Evolutionary conservation across 2,797 vertebrate genomes (phyloP).

Genomic region (Ctenochaetus hawaiiensis): DNA sequence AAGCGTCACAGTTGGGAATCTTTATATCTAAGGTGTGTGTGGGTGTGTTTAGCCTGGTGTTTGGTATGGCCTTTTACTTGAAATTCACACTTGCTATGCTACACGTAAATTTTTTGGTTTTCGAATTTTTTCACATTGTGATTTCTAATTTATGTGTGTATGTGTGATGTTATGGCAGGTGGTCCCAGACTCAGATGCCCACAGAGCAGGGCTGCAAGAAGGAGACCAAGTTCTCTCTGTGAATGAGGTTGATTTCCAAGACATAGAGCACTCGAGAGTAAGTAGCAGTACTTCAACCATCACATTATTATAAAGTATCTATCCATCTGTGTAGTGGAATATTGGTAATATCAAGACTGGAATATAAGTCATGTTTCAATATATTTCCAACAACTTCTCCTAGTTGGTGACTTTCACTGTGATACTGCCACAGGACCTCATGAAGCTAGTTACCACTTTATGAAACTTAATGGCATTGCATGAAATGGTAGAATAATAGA

Average conservation of each 20-base stretch:
- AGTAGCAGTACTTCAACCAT: constrained; percentile 41
- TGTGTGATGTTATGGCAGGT: constrained; percentile 83
- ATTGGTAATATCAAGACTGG: not conserved
- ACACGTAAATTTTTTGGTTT: not conserved
- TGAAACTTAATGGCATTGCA: no score
- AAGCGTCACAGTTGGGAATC: constrained; percentile 97
- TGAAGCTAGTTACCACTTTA: no score
- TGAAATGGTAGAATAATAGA: no score
- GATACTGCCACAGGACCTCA: not conserved
- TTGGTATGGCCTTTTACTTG: accelerated
- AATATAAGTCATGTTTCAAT: not conserved
- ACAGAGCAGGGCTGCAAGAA: constrained; percentile 95
- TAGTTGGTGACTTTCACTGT: not conserved
- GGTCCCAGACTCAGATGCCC: constrained; percentile 96
- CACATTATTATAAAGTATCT: not conserved
- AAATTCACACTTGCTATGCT: not conserved
- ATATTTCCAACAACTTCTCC: not conserved
- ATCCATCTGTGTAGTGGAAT: not conserved
- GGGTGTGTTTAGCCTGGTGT: constrained; percentile 12
- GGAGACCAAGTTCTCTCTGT: constrained; percentile 98
- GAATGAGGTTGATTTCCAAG: constrained; percentile 98
- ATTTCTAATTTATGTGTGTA: not conserved
- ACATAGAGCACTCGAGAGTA: constrained; percentile 98
- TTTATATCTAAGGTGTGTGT: constrained; percentile 97
- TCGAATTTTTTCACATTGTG: not conserved